Percentiles rank a stretch among this genome's conserved stretches.
These are phyloP conservation scores for Drosophila ananassae DNA, from an alignment of 1,140 invertebrate species.

Conservation along the genomic window DNA sequence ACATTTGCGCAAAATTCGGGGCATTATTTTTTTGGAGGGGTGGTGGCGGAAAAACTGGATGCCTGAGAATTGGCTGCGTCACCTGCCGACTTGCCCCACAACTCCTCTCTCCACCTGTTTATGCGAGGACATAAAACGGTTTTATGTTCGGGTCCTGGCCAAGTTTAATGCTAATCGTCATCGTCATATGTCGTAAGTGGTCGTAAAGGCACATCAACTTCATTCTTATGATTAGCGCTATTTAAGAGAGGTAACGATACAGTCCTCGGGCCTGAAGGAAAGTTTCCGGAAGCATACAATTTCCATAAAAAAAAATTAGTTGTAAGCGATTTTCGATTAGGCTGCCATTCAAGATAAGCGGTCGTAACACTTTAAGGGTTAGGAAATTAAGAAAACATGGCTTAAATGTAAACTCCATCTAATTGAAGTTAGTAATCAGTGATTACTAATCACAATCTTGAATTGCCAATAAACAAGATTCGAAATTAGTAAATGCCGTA, in stretches of 20 bases:
- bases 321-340: conserved; percentile 49
- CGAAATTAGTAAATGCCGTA: conserved; percentile 62
- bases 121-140: conserved; percentile 67
- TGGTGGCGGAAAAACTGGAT: neutral
- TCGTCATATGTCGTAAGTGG: conserved; percentile 55
- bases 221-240: conserved; percentile 65
- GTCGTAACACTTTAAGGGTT: too few species aligned
- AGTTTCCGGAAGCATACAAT: conserved; percentile 23
- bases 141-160: conserved; percentile 59
- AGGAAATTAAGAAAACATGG: too few species aligned
- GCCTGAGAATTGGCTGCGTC: conserved; percentile 17
- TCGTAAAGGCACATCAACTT: conserved; percentile 58
- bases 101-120: conserved; percentile 53
- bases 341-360: neutral
- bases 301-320: conserved; percentile 72
- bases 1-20: conserved; percentile 40
- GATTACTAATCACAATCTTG: conserved; percentile 17
- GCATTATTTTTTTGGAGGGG: conserved; percentile 11
- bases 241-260: conserved; percentile 30
- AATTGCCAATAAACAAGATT: conserved; percentile 45
- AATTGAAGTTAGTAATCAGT: conserved; percentile 4
- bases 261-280: conserved; percentile 2
- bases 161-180: conserved; percentile 77
- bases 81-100: conserved; percentile 3
- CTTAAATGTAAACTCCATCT: neutral